A percentile compares a stretch with the other conserved stretches of the same genome.
These are phyloP conservation scores for Stenotaenia linearis DNA, from an alignment of 2,888 invertebrate genomes.

Conservation along the genomic window DNA sequence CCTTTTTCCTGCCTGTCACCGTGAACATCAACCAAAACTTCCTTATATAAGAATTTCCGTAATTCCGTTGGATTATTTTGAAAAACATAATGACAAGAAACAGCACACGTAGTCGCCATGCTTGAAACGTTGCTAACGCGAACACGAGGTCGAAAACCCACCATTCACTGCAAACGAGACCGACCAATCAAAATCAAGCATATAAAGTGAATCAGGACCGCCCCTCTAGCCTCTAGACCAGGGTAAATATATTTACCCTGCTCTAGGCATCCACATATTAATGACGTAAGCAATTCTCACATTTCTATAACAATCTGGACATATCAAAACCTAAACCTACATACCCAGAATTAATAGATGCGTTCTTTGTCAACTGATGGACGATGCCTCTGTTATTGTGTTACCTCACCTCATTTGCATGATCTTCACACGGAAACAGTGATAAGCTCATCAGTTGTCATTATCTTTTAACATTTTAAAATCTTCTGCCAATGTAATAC, in stretches of 20 bases:
- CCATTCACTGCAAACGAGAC: background rate
- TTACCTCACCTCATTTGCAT: background rate
- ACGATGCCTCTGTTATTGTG: background rate
- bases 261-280: background rate
- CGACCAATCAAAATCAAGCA: background rate
- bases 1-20: background rate
- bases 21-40: background rate
- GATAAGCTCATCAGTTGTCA: background rate
- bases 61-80: slow-evolving; percentile 26
- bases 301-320: background rate
- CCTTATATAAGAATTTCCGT: slow-evolving; percentile 2
- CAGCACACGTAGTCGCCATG: background rate
- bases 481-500: background rate
- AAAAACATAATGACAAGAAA: slow-evolving; percentile 15
- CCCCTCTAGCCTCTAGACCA: no score
- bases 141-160: background rate
- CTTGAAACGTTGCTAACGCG: no score
- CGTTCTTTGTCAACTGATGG: background rate
- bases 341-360: background rate
- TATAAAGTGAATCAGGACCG: background rate
- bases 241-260: no score
- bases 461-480: background rate
- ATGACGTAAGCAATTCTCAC: background rate
- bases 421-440: background rate
- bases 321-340: background rate